phyloP scores from a whole-genome alignment of 2,797 vertebrate genomes.

The Lacerta bilineata region DNA sequence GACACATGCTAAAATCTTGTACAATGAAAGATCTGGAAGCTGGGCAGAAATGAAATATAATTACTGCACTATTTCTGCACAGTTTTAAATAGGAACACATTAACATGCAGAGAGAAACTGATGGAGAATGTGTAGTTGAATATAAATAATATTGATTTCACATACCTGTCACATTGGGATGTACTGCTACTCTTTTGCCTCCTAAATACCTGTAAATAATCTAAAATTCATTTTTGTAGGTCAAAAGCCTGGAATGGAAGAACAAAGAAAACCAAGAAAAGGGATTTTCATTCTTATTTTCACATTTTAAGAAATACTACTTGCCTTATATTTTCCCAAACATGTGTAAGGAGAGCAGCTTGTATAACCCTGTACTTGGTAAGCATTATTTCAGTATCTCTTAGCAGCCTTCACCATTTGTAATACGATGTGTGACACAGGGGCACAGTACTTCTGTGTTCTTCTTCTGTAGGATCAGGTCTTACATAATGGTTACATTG shows the following conservation, averaged over 20 bases:
- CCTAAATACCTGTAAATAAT: constrained; percentile 22
- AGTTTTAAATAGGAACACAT: not conserved
- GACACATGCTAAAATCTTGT: not conserved
- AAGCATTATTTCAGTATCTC: constrained; percentile 69
- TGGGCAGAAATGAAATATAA: constrained; percentile 4
- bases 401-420: not conserved
- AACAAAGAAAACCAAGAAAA: constrained; percentile 98
- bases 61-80: not conserved
- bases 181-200: not conserved
- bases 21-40: not conserved
- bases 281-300: constrained; percentile 97
- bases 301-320: constrained; percentile 98
- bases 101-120: constrained; percentile 7
- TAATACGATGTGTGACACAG: not conserved
- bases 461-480: not conserved
- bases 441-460: not conserved
- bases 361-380: constrained; percentile 96
- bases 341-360: constrained; percentile 95
- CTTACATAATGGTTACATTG: not conserved
- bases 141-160: constrained; percentile 8
- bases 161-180: not conserved
- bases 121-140: not conserved
- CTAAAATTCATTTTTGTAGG: constrained; percentile 78
- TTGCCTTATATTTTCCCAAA: constrained; percentile 98
- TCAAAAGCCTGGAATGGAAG: constrained; percentile 98